phyloP scores from a whole-genome alignment of 2,888 invertebrate genomes.

The Ypsolopha sequella region DNA sequence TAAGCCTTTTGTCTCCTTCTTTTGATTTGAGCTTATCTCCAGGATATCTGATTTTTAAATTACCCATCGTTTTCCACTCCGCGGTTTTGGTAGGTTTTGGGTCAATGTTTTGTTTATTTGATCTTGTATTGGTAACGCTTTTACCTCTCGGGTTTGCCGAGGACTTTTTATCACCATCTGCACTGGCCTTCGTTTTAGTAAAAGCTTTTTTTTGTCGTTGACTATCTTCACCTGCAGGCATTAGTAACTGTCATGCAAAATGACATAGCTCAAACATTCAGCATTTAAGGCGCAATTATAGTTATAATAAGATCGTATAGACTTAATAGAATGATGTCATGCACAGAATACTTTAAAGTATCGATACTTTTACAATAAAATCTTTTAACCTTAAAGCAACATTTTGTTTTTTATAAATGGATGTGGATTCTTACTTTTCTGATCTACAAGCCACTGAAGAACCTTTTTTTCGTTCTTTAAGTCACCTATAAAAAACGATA shows the following conservation, averaged over 20 bases:
- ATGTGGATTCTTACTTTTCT: slow-evolving; percentile 92
- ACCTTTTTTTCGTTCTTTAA: slow-evolving; percentile 95
- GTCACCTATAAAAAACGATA: slow-evolving; percentile 82
- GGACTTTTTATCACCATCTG: slow-evolving; percentile 56
- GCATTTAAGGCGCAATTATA: slow-evolving; percentile 61
- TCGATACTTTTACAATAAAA: slow-evolving; percentile 22
- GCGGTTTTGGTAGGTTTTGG: slow-evolving; percentile 11
- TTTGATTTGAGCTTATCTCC: slow-evolving; percentile 16
- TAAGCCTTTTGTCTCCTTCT: slow-evolving; percentile 24
- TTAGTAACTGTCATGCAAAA: slow-evolving; percentile 73
- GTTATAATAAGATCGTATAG: slow-evolving; percentile 27
- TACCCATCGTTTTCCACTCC: slow-evolving; percentile 23
- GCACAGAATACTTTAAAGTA: slow-evolving; percentile 35
- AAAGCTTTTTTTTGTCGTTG: slow-evolving; percentile 58
- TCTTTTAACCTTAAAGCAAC: slow-evolving; percentile 24
- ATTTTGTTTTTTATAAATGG: slow-evolving; percentile 44
- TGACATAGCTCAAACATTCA: slow-evolving; percentile 70
- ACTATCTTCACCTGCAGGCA: slow-evolving; percentile 73
- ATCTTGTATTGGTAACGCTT: slow-evolving; percentile 19
- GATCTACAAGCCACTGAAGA: slow-evolving; percentile 95
- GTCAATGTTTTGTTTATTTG: slow-evolving; percentile 15
- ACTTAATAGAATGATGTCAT: slow-evolving; percentile 59
- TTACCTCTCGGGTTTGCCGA: slow-evolving; percentile 36
- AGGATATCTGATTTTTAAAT: slow-evolving; percentile 21
- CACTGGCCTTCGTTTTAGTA: slow-evolving; percentile 62